Conservation (phyloP, 35 echinoderm and acorn worm genomes). For the Lytechinus variegatus region DNA sequence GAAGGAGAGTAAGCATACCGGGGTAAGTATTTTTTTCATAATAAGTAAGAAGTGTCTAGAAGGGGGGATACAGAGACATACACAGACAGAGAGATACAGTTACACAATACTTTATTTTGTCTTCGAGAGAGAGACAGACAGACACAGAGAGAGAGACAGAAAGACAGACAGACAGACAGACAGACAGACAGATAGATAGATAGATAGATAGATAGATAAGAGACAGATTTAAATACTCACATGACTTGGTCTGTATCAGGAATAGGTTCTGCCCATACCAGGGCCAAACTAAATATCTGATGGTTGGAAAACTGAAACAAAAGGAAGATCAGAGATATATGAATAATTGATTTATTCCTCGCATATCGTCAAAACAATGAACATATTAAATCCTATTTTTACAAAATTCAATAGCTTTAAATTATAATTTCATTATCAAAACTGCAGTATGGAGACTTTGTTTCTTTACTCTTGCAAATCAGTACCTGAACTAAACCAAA, state of each 20-base stretch:
- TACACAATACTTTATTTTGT: too few relatives aligned
- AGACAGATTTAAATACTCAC: conserved; percentile 51
- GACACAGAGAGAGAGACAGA: background rate
- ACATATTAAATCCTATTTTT: background rate
- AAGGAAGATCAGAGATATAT: background rate
- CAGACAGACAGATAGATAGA: background rate
- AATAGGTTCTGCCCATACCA: conserved; percentile 96
- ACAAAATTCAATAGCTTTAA: too few relatives aligned
- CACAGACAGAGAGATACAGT: background rate
- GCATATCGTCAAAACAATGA: background rate
- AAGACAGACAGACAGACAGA: background rate
- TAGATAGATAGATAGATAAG: background rate
- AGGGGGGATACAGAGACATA: background rate
- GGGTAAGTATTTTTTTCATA: too few relatives aligned
- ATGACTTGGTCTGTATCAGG: conserved; percentile 80
- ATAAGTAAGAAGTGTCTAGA: background rate
- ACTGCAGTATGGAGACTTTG: too few relatives aligned
- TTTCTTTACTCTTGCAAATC: too few relatives aligned
- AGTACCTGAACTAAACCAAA: too few relatives aligned
- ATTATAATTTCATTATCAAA: too few relatives aligned
- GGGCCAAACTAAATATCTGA: conserved; percentile 70
- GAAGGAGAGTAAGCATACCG: too few relatives aligned
- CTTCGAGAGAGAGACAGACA: background rate
- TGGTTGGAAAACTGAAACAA: conserved; percentile 75
- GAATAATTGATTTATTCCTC: background rate